Base-by-base conservation (phyloP, 2,888 invertebrate genomes). In the Brachyptera risi region DNA sequence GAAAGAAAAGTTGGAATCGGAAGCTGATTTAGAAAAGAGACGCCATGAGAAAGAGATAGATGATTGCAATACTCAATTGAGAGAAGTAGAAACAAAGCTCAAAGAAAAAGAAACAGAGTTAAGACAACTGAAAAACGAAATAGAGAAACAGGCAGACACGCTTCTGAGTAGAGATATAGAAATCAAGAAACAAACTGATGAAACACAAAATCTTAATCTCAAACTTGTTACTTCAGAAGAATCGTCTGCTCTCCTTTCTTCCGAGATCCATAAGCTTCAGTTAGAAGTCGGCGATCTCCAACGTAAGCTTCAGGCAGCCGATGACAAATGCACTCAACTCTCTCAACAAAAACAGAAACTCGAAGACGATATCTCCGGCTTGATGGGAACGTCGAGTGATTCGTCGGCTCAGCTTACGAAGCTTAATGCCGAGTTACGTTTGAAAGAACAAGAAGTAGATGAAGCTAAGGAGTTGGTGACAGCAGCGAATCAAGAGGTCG, bases 311-410 rank as follows among this genome's bases (percentile, higher is more conserved):
- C 58, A 66, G 37, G 63, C 61, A 21, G 47, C 65, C 17, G 63
- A 67, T 35, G 64, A 66, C 57, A 68, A 67, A 58, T 63, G 50
- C 60, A 60, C 60, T 26, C 64, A 65, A 56, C 60, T 67, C 24
- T 59, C 65, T 24, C 66, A 70, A 24, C 72, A 74, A 59, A 75
- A 74, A 61, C 67, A 69, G 40, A 73, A 72, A 67, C 69, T 75
- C 64, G 72, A 74, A 61, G 68, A 68, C 58, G 68, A 72, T 70
- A 79, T 87, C 63, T 74, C 80, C 57, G 79, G 78, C 69, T 71
- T 85, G 38, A 82, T 82, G 56, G 82, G 79, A 47, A 80, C 82
- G 64, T 78, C 83, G 0, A 80, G 79, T 15, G 80, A 85, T 70
- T 84, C 84, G 1, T 81, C 80, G 67, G 80, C 79, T 61, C 81